Base-by-base conservation (phyloP, 2,888 invertebrate genomes). In the Mythimna albipuncta region DNA sequence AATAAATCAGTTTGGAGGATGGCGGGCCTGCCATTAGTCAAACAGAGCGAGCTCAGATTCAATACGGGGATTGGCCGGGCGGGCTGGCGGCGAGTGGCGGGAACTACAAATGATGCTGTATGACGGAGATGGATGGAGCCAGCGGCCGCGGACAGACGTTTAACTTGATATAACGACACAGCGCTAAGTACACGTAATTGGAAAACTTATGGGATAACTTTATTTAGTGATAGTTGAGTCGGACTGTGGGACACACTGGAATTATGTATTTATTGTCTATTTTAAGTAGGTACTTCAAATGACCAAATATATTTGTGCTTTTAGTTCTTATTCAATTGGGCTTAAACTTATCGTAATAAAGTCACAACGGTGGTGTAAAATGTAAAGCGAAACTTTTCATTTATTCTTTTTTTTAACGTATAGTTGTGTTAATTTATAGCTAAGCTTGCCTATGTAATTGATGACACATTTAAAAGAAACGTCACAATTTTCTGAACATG, bases 1-100 rank as follows among this genome's bases (percentile, higher is more conserved):
- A 94, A 95, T 95, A 95, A 95, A 94, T 94, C 94, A 84, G 92
- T 89, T 91, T 85, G 90, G 89, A 89, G 87, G 91, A 89, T 91
- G 90, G 87, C 88, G 89, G 88, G 88, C 75, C 85, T 80, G 89
- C 92, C 92, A 95, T 95, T 94, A 94, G 90, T 94, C 94, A 93
- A 91, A 91, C 87, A 83, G 85, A 78, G 77, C 77, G 85, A 85
- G 85, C 86, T 86, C 89, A 89, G 91, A 89, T 89, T 89, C 90
- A 89, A 91, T 91, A 90, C 90, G 84, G 88, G 91, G 91, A 90
- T 91, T 81, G 92, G 91, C 89, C 89, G 85, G 83, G 78, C 75
- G 47, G 47, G 47, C 47, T 19, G 41, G 57, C 72, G 71, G 88
- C 19, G 88, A n/a, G 32, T 47, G 59, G 59, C 72, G 72, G 85